Conservation (phyloP, 2,797 vertebrate genomes). For the Tapera naevia region DNA sequence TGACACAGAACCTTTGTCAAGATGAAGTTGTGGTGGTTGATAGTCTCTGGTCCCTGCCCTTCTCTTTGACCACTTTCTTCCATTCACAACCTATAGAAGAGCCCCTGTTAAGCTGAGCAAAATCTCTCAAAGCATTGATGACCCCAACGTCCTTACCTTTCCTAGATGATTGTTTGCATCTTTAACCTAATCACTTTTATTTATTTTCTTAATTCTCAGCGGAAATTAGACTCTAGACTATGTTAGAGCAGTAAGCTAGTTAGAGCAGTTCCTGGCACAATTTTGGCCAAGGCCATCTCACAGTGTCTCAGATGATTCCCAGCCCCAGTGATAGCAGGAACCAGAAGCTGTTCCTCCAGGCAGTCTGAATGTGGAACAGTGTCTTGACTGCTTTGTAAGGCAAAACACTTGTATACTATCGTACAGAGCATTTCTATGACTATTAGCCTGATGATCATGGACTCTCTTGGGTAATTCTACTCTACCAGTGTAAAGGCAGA, state of each 20-base stretch:
- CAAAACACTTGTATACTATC: neutral
- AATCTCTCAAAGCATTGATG: neutral
- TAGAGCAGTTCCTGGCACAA: neutral
- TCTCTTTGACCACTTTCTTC: neutral
- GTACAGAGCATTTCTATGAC: neutral
- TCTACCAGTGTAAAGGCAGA: neutral
- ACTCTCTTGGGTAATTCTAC: neutral
- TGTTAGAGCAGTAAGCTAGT: neutral
- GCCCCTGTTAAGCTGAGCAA: neutral
- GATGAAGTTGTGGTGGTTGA: neutral
- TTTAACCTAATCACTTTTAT: neutral
- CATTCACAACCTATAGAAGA: neutral
- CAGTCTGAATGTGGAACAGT: neutral
- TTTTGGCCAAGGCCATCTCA: neutral
- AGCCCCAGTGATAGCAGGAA: neutral
- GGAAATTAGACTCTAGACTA: neutral
- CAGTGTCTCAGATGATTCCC: neutral
- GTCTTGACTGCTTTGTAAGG: neutral
- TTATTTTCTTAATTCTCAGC: neutral
- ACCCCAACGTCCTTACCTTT: neutral
- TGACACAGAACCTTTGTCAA: neutral
- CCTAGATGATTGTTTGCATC: neutral
- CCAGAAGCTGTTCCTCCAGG: neutral
- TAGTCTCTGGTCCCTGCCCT: rapidly evolving
- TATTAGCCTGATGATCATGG: neutral